Base-by-base conservation (phyloP, 2,797 vertebrate genomes). In the Pangasius macronema region DNA sequence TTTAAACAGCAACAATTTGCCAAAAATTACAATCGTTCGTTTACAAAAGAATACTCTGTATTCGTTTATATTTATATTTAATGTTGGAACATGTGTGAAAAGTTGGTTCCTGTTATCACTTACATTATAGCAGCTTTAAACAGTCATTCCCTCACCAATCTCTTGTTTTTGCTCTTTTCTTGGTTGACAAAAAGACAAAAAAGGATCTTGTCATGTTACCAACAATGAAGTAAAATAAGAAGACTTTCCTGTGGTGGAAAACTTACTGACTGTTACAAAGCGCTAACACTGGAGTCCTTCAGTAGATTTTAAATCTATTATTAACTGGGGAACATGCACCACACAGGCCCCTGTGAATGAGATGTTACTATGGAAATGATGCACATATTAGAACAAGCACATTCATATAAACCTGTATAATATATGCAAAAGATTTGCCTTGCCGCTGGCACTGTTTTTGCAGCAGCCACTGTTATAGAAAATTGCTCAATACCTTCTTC, bases 371-470 rank as follows among this genome's bases (percentile, higher is more conserved):
- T 63, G 59, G 39, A 63, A 63, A 63, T 82, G 36, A 82, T n/a
- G 7, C 46, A 63, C 39, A 30, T n/a, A 63, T 81, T 42, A 63
- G 36, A 46, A 30, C 24, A 3, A 30, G 7, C 8, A 2, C 80
- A 63, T 82, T 18, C 49, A 46, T 65, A 65, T 82, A 82, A 63
- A 63, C 36, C 80, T 46, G 59, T 3, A 30, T 46, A 27, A 9
- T 82, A 63, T n/a, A 61, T 82, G 27, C 30, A 65, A 46, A 63
- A 30, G 39, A 82, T 82, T 82, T 63, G 39, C 27, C 80, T 65
- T 82, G 80, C 80, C 65, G 39, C 39, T 30, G 27, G 7, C 27
- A 5, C n/a, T 30, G 22, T n/a, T 67, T 9, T 51, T 42, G 67
- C 7, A 46, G 39, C 39, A 46, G 39, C 39, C 20, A 27, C 27